phyloP scores from a whole-genome alignment of 1,140 invertebrate species.

The Bombus superbus region DNA sequence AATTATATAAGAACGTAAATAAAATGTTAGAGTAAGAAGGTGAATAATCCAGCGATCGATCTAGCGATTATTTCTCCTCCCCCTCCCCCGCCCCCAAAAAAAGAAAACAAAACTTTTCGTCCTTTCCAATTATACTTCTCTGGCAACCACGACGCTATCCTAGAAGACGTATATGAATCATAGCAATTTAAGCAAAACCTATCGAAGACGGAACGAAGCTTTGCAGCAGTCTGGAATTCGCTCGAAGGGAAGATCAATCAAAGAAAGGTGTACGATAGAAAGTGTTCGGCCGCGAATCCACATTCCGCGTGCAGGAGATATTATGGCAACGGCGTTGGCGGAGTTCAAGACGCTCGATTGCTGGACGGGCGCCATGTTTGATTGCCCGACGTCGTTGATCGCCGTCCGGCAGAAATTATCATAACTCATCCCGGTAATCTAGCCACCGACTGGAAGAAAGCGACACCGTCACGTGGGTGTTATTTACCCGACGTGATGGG shows the following conservation, averaged over 20 bases:
- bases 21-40: too few species aligned
- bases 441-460: constrained; percentile 77
- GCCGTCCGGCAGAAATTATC: constrained; percentile 79
- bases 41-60: too few species aligned
- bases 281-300: constrained; percentile 36
- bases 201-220: not conserved
- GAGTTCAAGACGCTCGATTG: constrained; percentile 76
- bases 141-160: too few species aligned
- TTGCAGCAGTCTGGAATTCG: not conserved
- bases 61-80: too few species aligned
- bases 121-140: too few species aligned
- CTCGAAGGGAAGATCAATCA: not conserved
- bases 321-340: constrained; percentile 73
- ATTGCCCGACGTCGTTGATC: constrained; percentile 80
- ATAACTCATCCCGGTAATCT: constrained; percentile 80
- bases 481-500: constrained; percentile 65
- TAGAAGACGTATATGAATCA: not conserved
- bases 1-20: too few species aligned
- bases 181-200: not conserved
- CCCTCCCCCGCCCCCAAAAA: too few species aligned
- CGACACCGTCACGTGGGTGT: constrained; percentile 75
- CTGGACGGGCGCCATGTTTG: constrained; percentile 78
- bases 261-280: constrained; percentile 46
- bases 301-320: constrained; percentile 27
- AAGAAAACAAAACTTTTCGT: too few species aligned